Base-by-base conservation (phyloP, 1,140 invertebrate genomes). In the Pollicipes pollicipes region DNA sequence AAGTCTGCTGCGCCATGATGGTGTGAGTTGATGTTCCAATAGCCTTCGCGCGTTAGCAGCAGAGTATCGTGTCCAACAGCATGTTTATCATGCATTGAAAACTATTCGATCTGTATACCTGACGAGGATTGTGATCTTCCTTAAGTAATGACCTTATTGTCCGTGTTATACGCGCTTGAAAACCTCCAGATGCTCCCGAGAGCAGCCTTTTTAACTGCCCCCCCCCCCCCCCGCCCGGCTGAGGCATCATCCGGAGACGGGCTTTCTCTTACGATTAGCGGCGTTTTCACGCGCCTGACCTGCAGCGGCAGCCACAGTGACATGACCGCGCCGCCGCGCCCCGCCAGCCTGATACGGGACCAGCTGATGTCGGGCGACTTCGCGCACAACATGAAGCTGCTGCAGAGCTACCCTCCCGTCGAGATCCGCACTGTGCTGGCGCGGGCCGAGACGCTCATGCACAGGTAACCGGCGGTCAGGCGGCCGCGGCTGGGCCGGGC, bases 1-100 rank as follows among this genome's bases (percentile, higher is more conserved):
- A 90, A 77, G 87, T 97, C 70, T 97, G 93, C 80, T 95, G 91
- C 83, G 91, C 94, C 74, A 97, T 98, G 94, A 90, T 97, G 75
- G 83, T 95, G 91, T 95, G 84, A 88, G 90, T 87, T 27, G 31
- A 24, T 31, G 16, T 10, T 26, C 45, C 64, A 26, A 21, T 72
- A 29, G 13, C 21, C 26, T 13, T 13, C 58, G 27, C 2, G 58
- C 63, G 72, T 58, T 13, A 45, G 24, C 37, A 45, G 10, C 24
- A 10, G 10, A 10, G 10, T 45, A 45, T 13, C 37, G 24, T 13
- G 10, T 45, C 37, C 24, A 24, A 13, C 24, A 45, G 24, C 10
- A 10, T 13, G 10, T 45, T 24, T 45, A 10, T 45, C 24, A 45
- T 13, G 24, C 37, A 13, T 10, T 45, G 10, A 13, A 10, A 45